These are phyloP conservation scores for Mustela erminea DNA, from an alignment of 2,797 vertebrate genomes.

Conservation along the genomic window DNA sequence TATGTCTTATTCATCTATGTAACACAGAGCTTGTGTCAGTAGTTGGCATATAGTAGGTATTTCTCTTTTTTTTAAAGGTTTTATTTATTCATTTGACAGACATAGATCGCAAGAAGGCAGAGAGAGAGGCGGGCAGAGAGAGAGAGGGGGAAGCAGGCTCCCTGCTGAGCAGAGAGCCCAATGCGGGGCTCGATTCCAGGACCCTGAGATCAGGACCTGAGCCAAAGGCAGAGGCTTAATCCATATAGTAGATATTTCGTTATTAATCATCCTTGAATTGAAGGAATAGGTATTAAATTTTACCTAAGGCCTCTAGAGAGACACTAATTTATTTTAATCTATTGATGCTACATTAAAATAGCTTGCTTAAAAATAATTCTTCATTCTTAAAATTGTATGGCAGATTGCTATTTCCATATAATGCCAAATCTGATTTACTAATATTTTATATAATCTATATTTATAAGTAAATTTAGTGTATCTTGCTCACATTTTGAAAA, in stretches of 20 bases:
- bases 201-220: no score
- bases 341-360: background rate
- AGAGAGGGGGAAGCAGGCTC: no score
- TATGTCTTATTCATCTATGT: background rate
- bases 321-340: slow-evolving; percentile 35
- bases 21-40: background rate
- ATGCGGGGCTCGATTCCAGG: no score
- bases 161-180: no score
- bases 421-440: slow-evolving; percentile 11
- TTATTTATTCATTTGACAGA: no score
- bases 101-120: no score
- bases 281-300: slow-evolving; percentile 22
- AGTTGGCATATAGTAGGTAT: background rate
- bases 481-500: background rate
- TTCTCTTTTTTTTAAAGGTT: no score
- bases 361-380: background rate
- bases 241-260: slow-evolving; percentile 35
- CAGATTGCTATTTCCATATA: background rate
- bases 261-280: slow-evolving; percentile 35
- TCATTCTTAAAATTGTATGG: slow-evolving; percentile 16
- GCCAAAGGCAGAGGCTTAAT: no score
- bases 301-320: background rate
- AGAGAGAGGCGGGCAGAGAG: no score
- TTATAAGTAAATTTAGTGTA: background rate
- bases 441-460: slow-evolving; percentile 3